Evolutionary conservation across 2,797 vertebrate species (phyloP).

Genomic region (Coranthus polyacanthus): DNA sequence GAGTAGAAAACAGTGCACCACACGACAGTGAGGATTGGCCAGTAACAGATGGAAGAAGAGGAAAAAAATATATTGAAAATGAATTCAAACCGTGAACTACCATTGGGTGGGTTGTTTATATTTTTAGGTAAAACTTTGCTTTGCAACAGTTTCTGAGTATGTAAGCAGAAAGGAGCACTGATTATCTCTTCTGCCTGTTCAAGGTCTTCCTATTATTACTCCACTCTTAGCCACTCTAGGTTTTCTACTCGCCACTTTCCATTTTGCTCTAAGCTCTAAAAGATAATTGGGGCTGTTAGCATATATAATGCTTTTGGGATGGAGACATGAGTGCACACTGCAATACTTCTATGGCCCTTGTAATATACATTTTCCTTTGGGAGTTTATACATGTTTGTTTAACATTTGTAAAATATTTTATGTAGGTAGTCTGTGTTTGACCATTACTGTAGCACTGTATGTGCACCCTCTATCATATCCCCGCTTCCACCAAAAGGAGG

Average conservation of each 20-base stretch:
- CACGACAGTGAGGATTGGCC: neutral
- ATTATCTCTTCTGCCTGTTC: neutral
- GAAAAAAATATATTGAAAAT: too few species aligned
- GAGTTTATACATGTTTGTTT: too few species aligned
- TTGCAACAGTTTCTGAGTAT: neutral
- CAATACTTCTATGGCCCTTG: too few species aligned
- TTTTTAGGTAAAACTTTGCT: neutral
- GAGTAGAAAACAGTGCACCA: neutral
- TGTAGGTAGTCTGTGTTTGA: too few species aligned
- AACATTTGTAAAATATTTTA: too few species aligned
- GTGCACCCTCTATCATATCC: neutral
- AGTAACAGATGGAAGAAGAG: neutral
- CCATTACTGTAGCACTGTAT: neutral
- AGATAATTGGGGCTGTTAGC: too few species aligned
- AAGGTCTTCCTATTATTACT: conserved; percentile 9
- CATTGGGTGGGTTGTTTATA: too few species aligned
- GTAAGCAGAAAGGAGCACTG: conserved; percentile 2
- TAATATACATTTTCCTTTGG: too few species aligned
- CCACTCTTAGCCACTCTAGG: neutral
- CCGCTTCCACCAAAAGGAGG: neutral
- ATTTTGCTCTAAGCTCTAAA: conserved; percentile 5
- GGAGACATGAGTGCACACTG: too few species aligned
- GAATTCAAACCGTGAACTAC: too few species aligned
- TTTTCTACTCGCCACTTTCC: conserved; percentile 15
- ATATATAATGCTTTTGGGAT: too few species aligned